A percentile compares a stretch with the other conserved stretches of the same genome.
Conservation (phyloP, 2,888 invertebrate species). For the Mylabris sibirica region DNA sequence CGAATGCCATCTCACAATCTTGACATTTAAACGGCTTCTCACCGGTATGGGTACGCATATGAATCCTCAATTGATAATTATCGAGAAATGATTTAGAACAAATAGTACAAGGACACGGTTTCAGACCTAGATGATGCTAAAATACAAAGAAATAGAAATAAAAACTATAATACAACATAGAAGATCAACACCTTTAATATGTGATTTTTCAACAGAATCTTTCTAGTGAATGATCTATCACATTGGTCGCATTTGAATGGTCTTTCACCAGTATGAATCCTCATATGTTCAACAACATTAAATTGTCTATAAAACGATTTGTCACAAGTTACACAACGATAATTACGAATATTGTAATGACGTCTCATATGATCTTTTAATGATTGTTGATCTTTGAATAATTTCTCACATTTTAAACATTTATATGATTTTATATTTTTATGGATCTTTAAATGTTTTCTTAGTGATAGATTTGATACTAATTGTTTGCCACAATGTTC, state of each 20-base stretch:
- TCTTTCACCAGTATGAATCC: slow-evolving; percentile 51
- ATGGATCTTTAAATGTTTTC: not conserved
- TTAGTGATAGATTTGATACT: not conserved
- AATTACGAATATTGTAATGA: slow-evolving; percentile 27
- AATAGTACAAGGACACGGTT: not conserved
- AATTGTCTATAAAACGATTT: slow-evolving; percentile 36
- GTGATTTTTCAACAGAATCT: slow-evolving; percentile 29
- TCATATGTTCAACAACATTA: slow-evolving; percentile 41
- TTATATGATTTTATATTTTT: too few species aligned
- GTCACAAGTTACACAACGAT: slow-evolving; percentile 31
- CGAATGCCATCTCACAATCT: slow-evolving; percentile 34
- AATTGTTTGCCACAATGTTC: not conserved
- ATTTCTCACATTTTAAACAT: too few species aligned
- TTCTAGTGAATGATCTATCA: slow-evolving; percentile 31
- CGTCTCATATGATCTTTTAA: slow-evolving; percentile 9
- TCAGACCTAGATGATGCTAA: not conserved
- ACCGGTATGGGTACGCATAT: slow-evolving; percentile 31
- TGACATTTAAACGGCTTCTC: slow-evolving; percentile 35
- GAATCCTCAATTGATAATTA: slow-evolving; percentile 11
- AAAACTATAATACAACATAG: too few species aligned
- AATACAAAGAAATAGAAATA: not conserved
- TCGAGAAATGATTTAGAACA: not conserved
- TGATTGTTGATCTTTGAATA: slow-evolving; percentile 22
- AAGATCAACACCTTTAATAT: slow-evolving; percentile 20
- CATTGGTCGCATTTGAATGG: slow-evolving; percentile 47